These are phyloP conservation scores for Sepiola atlantica DNA, from an alignment of 2,888 invertebrate species.

Conservation along the genomic window DNA sequence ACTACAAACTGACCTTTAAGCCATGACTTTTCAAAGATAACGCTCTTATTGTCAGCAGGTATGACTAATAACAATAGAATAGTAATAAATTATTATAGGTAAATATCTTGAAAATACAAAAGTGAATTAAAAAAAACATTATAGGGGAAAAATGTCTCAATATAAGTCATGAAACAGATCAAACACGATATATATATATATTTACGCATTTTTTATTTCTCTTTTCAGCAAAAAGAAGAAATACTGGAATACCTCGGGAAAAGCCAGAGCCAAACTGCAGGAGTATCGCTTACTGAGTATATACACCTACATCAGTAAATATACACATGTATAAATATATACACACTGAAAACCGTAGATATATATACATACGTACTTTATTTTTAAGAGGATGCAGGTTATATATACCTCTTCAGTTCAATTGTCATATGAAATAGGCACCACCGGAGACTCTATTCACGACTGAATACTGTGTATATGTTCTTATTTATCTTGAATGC, in stretches of 20 bases:
- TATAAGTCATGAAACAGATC: no score
- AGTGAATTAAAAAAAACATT: no score
- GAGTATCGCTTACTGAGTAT: background rate
- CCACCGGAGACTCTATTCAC: background rate
- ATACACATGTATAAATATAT: constrained; percentile 32
- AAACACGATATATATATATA: no score
- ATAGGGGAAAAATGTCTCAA: no score
- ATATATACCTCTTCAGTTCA: constrained; percentile 15
- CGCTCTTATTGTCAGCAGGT: no score
- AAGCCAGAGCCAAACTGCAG: background rate
- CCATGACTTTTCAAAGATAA: no score
- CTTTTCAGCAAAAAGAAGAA: background rate
- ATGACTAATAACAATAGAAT: no score
- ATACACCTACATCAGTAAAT: background rate
- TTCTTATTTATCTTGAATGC: background rate
- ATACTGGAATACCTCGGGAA: background rate
- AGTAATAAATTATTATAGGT: no score
- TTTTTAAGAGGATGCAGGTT: background rate
- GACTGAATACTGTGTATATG: background rate
- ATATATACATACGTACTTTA: constrained; percentile 14
- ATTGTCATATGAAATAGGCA: background rate
- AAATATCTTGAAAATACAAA: no score
- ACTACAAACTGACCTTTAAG: no score
- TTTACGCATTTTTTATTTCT: background rate
- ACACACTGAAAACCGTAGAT: constrained; percentile 22